Evolutionary conservation across 2,113 vertebrate genomes (phyloP).

Genomic region (Callocephalon fimbriatum): DNA sequence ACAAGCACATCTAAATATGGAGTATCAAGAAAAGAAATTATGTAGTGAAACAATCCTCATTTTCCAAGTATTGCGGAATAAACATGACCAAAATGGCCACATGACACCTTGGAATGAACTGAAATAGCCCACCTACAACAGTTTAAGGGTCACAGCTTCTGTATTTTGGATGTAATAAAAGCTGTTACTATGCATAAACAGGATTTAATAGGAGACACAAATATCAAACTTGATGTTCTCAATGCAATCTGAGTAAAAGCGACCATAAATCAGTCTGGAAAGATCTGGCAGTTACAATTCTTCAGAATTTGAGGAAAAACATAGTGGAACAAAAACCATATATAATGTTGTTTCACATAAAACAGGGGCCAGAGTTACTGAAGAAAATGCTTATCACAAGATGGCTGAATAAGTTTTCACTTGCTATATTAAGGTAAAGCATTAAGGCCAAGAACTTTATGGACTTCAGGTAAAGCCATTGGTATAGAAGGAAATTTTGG

Average conservation of each 20-base stretch:
- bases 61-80: not conserved
- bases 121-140: not conserved
- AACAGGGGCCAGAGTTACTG: not conserved
- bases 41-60: not conserved
- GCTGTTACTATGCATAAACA: not conserved
- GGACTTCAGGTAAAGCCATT: not conserved
- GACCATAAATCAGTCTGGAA: not conserved
- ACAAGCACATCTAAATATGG: fast-evolving
- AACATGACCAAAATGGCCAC: not conserved
- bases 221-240: not conserved
- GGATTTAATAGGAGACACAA: not conserved
- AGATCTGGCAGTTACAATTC: not conserved
- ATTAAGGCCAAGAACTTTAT: not conserved
- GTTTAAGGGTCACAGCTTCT: not conserved
- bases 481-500: not conserved
- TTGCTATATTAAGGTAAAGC: not conserved
- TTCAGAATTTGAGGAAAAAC: not conserved
- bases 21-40: not conserved
- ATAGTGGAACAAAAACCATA: not conserved
- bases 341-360: not conserved
- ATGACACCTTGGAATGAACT: not conserved
- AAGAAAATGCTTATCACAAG: not conserved
- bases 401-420: not conserved
- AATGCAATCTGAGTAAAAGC: not conserved
- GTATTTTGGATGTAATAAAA: not conserved